phyloP scores from a whole-genome alignment of 2,797 vertebrate genomes.

The Amblyraja radiata region DNA sequence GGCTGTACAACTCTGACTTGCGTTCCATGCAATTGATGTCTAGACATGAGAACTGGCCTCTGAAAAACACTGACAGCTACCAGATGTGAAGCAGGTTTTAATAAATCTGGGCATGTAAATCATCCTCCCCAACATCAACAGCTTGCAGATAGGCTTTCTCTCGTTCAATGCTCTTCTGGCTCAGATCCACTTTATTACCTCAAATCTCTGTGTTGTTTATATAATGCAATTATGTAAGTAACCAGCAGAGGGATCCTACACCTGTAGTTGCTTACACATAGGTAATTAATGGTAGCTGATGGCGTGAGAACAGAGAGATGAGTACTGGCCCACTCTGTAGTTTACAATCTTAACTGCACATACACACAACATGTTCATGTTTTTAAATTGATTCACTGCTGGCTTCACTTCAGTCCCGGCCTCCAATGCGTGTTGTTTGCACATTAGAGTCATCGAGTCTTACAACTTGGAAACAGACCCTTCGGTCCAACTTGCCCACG shows the following conservation, averaged over 20 bases:
- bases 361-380: neutral
- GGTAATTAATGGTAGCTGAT: neutral
- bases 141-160: neutral
- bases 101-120: neutral
- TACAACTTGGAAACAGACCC: no score
- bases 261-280: neutral
- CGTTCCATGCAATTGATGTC: no score
- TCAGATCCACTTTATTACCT: neutral
- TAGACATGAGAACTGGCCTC: no score
- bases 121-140: neutral
- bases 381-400: neutral
- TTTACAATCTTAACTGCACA: neutral
- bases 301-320: neutral
- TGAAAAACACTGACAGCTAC: no score
- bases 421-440: neutral
- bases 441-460: no score
- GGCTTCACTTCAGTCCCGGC: neutral
- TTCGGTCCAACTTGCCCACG: no score
- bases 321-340: neutral
- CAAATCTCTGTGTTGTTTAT: neutral
- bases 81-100: no score
- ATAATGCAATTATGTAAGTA: neutral
- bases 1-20: no score
- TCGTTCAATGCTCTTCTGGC: neutral
- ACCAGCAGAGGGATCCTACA: slow-evolving; percentile 9